These are phyloP conservation scores for Diadophis punctatus DNA, from an alignment of 2,113 vertebrate species.

Conservation along the genomic window DNA sequence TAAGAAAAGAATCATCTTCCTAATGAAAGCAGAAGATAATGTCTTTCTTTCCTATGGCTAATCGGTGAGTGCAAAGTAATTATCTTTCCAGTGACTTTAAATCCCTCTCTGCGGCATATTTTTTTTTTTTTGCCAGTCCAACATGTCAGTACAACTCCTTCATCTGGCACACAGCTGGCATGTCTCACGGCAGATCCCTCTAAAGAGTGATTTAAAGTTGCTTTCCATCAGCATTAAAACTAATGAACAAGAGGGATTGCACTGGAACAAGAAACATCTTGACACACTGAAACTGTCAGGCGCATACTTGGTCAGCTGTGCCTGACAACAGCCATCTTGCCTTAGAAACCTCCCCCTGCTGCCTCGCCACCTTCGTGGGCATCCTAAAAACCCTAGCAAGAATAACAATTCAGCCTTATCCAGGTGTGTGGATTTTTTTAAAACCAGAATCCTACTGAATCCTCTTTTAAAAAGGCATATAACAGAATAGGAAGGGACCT, in stretches of 20 bases:
- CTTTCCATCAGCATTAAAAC: slow-evolving; percentile 66
- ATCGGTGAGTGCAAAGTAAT: slow-evolving; percentile 63
- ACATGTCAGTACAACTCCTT: slow-evolving; percentile 65
- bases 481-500: neutral
- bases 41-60: slow-evolving; percentile 46
- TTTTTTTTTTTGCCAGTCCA: slow-evolving; percentile 45
- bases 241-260: slow-evolving; percentile 52
- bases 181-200: slow-evolving; percentile 61
- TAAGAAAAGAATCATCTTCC: slow-evolving; percentile 10
- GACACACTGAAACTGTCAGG: slow-evolving; percentile 58
- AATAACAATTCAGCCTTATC: slow-evolving; percentile 51
- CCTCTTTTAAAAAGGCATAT: slow-evolving; percentile 23
- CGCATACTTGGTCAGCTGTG: slow-evolving; percentile 60
- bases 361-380: slow-evolving; percentile 25
- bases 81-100: slow-evolving; percentile 66
- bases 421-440: slow-evolving; percentile 48
- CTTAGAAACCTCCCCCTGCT: slow-evolving; percentile 59
- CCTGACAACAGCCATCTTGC: slow-evolving; percentile 36
- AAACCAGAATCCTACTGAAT: slow-evolving; percentile 43
- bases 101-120: slow-evolving; percentile 64
- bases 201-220: slow-evolving; percentile 67
- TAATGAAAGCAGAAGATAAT: slow-evolving; percentile 48
- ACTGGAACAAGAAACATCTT: slow-evolving; percentile 56
- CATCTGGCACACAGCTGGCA: slow-evolving; percentile 67
- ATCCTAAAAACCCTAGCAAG: slow-evolving; percentile 30